Base-by-base conservation (phyloP, 2,113 vertebrate species). In the Corydoras maculifer region DNA sequence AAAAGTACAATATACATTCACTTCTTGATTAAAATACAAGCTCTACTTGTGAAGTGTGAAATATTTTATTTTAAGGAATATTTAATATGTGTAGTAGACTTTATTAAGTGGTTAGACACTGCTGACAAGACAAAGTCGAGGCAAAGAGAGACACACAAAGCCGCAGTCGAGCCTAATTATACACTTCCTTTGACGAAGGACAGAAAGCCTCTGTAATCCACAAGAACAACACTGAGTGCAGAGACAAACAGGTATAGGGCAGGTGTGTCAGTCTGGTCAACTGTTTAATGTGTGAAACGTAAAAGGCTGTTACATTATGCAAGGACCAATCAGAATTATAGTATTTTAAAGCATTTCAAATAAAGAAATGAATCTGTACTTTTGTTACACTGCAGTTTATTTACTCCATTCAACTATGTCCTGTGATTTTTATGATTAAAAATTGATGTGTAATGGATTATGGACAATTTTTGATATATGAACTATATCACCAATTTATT, bases 111-210 rank as follows among this genome's bases (percentile, higher is more conserved):
- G 48, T 58, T 29, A 65, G 49, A 70, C 10, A 13, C 30, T 48
- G 13, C 14, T 63, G 65, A 18, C 70, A 58, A 50, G 49, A 32
- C 18, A 64, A 61, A n/a, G 50, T 18, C 6, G 3, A 43, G 55
- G 61, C 61, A 63, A 29, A 54, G 57, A 61, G 65, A 18, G 43
- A 49, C 10, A 55, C 4, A n/a, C 75, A 65, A 43, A 10, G 8
- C n/a, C 58, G 18, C 15, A 65, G 61, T 73, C 18, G 30, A 69
- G 35, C 9, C 65, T 60, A 74, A 63, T 62, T 63, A 71, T 64
- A 67, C 3, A 54, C 72, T 50, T 32, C 12, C 53, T 30, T 43
- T 59, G 64, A n/a, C 15, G 18, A 51, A 74, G 11, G n/a, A 51
- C 65, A 18, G 25, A 72, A 31, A 32, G n/a, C 12, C 54, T 29